phyloP scores from a whole-genome alignment of 2,113 vertebrate species.

The Emydocephalus ijimae region DNA sequence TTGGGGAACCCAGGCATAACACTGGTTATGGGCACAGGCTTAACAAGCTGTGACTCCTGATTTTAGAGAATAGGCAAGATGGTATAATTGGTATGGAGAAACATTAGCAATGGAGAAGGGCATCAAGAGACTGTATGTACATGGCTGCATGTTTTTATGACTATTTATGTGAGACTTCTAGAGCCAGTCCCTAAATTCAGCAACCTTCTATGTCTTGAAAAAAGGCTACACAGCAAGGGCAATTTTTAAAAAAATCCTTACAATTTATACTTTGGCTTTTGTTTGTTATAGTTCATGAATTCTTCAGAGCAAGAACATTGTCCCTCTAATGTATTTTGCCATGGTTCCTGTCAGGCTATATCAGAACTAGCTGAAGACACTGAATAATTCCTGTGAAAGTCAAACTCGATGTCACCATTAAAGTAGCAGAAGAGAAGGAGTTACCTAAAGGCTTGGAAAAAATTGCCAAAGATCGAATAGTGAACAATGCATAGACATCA shows the following conservation, averaged over 20 bases:
- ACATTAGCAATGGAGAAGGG: not conserved
- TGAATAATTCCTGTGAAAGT: not conserved
- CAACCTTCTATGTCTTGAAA: not conserved
- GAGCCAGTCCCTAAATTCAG: not conserved
- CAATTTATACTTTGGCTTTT: not conserved
- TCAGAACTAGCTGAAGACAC: not conserved
- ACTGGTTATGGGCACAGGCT: too few relatives aligned
- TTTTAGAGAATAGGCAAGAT: not conserved
- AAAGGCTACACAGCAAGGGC: not conserved
- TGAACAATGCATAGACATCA: too few relatives aligned
- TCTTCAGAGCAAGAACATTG: not conserved
- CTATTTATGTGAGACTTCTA: not conserved
- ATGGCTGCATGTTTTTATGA: not conserved
- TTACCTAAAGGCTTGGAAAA: not conserved
- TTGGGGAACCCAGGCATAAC: too few relatives aligned
- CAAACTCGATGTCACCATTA: not conserved
- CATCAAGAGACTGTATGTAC: not conserved
- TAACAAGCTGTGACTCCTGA: not conserved
- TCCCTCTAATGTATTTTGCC: not conserved
- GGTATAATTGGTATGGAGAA: not conserved
- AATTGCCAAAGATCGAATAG: not conserved
- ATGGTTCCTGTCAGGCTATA: not conserved
- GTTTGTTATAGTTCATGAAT: not conserved
- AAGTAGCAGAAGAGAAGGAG: not conserved
- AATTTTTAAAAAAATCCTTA: not conserved